These are phyloP conservation scores for Himantopus leucocephalus DNA, from an alignment of 2,113 vertebrate genomes.

Conservation along the genomic window DNA sequence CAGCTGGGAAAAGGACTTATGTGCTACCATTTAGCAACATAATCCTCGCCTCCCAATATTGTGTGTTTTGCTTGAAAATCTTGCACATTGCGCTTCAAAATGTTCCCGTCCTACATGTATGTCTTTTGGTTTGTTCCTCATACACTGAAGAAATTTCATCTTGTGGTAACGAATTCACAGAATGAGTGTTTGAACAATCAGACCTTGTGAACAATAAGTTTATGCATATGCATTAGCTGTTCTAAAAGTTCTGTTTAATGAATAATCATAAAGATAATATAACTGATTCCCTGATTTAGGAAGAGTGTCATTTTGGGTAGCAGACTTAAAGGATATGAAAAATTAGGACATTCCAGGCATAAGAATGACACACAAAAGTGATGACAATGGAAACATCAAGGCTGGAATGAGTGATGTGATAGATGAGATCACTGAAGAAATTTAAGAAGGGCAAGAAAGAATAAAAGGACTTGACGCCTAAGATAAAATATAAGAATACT, in stretches of 20 bases:
- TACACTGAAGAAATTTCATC: background rate
- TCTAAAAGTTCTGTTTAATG: slow-evolving; percentile 4
- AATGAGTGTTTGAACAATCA: background rate
- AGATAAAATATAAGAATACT: background rate
- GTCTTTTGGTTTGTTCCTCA: background rate
- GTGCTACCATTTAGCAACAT: background rate
- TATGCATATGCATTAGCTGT: background rate
- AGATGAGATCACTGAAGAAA: background rate
- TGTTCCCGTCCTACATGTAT: background rate
- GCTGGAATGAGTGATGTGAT: background rate
- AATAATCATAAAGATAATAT: slow-evolving; percentile 15
- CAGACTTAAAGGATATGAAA: background rate
- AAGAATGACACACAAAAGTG: background rate
- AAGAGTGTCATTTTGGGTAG: background rate
- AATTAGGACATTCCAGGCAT: background rate
- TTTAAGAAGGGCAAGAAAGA: background rate
- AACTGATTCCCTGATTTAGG: background rate
- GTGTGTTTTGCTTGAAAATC: background rate
- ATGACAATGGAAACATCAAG: background rate
- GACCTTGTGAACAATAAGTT: background rate
- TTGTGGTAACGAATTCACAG: background rate
- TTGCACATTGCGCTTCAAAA: background rate
- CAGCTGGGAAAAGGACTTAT: background rate
- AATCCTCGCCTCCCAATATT: background rate
- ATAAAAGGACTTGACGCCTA: background rate